Conservation (phyloP, 2,797 vertebrate species). For the Limosa lapponica region DNA sequence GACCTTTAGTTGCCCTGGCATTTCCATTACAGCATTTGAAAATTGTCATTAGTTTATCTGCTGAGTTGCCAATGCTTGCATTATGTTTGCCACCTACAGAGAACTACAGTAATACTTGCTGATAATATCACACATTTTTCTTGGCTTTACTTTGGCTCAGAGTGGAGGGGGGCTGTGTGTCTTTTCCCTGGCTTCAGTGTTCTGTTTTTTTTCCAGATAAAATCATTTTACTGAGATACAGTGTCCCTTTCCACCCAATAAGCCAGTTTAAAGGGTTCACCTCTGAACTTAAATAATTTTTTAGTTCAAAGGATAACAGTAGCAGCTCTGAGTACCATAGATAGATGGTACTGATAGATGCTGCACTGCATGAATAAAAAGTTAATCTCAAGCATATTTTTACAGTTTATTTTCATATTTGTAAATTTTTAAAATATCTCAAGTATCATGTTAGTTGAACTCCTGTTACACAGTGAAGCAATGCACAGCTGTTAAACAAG, state of each 20-base stretch:
- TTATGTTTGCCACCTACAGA: not conserved
- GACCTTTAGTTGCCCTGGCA: conserved; percentile 27
- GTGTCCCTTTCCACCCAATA: not conserved
- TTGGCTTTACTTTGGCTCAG: conserved; percentile 27
- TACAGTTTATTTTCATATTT: not conserved
- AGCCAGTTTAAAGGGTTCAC: not conserved
- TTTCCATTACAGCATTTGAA: conserved; percentile 46
- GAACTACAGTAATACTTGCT: not conserved
- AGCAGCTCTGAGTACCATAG: not conserved
- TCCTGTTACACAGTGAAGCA: not conserved
- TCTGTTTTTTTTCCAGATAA: not conserved
- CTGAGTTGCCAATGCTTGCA: conserved; percentile 35
- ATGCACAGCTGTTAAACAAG: not conserved
- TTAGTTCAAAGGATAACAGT: not conserved
- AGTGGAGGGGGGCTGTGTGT: not conserved
- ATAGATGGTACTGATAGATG: not conserved
- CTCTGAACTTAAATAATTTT: not conserved
- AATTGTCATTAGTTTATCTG: conserved; percentile 55
- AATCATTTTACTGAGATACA: not conserved
- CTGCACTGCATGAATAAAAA: not conserved
- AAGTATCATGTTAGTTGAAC: not conserved
- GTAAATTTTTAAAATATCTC: not conserved
- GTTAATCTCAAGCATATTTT: not conserved
- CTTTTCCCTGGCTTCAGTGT: not conserved
- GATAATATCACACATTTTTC: conserved; percentile 37